Conservation (phyloP, 2,888 invertebrate genomes). For the Lypha dubia region DNA sequence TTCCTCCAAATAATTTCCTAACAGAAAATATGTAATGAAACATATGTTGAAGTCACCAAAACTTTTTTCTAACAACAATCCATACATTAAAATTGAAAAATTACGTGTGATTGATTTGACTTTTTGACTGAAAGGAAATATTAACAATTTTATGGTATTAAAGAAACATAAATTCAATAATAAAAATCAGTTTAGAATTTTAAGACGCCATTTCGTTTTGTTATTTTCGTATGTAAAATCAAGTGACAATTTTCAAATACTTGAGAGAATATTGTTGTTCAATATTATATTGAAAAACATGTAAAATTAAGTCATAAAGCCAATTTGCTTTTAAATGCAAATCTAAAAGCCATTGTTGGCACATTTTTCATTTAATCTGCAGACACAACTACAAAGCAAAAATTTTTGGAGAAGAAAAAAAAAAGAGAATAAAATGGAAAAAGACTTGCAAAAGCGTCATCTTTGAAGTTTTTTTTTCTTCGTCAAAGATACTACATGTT, state of each 20-base stretch:
- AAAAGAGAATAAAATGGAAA: too few relatives aligned
- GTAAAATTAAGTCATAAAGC: conserved; percentile 29
- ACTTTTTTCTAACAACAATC: neutral
- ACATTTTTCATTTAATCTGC: neutral
- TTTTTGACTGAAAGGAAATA: neutral
- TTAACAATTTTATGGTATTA: neutral
- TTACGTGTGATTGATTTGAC: neutral
- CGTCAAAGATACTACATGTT: conserved; percentile 63
- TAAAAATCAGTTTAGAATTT: neutral
- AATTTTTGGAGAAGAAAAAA: neutral
- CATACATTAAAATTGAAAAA: neutral
- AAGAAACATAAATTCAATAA: neutral
- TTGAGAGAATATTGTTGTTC: conserved; percentile 2
- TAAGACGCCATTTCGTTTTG: neutral
- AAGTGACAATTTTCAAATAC: neutral
- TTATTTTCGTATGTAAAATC: neutral
- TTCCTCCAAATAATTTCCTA: neutral
- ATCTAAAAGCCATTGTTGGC: neutral
- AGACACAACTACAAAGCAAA: neutral
- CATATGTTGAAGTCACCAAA: neutral
- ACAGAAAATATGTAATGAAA: neutral
- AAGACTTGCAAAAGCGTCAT: conserved; percentile 10
- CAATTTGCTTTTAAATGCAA: conserved; percentile 5
- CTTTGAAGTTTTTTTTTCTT: conserved; percentile 69
- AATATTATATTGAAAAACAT: neutral